Evolutionary conservation across 37 sponge, comb jelly and placozoan species (phyloP), one percentile per base, ranked within the genome.

Genomic region (Haliclona indistincta): DNA sequence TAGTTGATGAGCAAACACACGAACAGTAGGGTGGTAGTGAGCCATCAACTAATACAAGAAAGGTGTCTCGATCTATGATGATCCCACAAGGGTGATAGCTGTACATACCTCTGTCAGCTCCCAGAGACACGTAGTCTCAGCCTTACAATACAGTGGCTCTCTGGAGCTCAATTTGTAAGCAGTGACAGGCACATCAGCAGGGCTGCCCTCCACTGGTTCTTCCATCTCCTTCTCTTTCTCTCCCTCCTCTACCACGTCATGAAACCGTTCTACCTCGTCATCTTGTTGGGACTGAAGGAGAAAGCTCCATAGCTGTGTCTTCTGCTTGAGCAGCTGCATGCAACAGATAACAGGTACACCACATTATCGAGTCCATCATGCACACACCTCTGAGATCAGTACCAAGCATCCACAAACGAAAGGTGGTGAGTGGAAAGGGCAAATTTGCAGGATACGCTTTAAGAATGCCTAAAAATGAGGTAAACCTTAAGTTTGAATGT

Each of bases 1-100:
- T 56, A 95, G 30, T 38, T 56, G 68, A 25, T 26, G 71, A 20
- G 97, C 90, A 67, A 96, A 87, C n/a, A 52, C 63, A 43, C 78
- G 79, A 17, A 92, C 97, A 28, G 97, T 90, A 3, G 97, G 94
- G 55, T 96, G 97, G 69, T 76, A 96, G 54, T 96, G 97, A 1
- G 47, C 11, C 10, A 64, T 22, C 65, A 96, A 54, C 94, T 93
- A 68, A 38, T n/a, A 41, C 2, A 71, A 64, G 60, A 43, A 68
- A 32, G 8, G 47, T 38, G 5, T 39, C 25, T 43, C 3, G 19
- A 68, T n/a, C 2, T 68, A 68, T 17, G 23, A n/a, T 68, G 43
- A 22, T 39, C 17, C 44, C 2, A 5, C 23, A 30, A 71, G 28
- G 26, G 53, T 53, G 1, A 58, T n/a, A 3, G 35, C 23, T 17